Evolutionary conservation across 1,140 invertebrate species (phyloP).

Genomic region (Hylaeus volcanicus): DNA sequence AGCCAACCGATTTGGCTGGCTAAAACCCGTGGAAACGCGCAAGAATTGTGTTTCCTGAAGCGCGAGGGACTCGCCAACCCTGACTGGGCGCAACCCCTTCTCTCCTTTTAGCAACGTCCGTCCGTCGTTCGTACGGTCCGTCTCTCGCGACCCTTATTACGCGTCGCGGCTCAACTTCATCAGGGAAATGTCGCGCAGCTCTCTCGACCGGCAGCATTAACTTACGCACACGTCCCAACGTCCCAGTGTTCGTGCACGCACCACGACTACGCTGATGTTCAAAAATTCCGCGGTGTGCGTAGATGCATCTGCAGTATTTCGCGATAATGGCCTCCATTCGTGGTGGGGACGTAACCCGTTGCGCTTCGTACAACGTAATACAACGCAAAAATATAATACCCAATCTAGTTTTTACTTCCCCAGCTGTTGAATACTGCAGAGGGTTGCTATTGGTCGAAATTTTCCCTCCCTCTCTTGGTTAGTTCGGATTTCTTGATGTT

Average conservation of each 20-base stretch:
- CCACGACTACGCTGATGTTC: conserved; percentile 60
- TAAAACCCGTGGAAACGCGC: not conserved
- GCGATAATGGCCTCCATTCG: conserved; percentile 55
- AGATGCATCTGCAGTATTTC: conserved; percentile 64
- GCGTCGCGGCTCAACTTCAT: conserved; percentile 79
- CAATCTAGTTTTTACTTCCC: not conserved
- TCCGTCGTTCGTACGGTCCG: conserved; percentile 57
- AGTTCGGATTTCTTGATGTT: too few relatives aligned
- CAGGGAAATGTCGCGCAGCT: conserved; percentile 72
- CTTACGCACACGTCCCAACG: conserved; percentile 56
- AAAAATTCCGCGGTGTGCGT: conserved; percentile 55
- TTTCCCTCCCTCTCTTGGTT: too few relatives aligned
- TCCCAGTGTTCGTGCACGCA: conserved; percentile 35
- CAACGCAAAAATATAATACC: conserved; percentile 46
- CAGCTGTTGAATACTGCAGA: too few relatives aligned
- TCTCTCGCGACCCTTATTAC: conserved; percentile 77
- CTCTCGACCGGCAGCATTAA: conserved; percentile 72
- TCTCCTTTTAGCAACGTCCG: conserved; percentile 53
- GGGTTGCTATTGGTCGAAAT: not conserved
- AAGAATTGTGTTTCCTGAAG: not conserved
- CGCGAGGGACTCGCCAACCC: conserved; percentile 15
- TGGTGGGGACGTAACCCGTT: conserved; percentile 30
- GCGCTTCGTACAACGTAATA: conserved; percentile 47
- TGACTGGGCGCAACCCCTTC: conserved; percentile 39
- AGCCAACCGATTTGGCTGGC: not conserved